Conservation (phyloP, 1,140 invertebrate species). For the Ips typographus region DNA sequence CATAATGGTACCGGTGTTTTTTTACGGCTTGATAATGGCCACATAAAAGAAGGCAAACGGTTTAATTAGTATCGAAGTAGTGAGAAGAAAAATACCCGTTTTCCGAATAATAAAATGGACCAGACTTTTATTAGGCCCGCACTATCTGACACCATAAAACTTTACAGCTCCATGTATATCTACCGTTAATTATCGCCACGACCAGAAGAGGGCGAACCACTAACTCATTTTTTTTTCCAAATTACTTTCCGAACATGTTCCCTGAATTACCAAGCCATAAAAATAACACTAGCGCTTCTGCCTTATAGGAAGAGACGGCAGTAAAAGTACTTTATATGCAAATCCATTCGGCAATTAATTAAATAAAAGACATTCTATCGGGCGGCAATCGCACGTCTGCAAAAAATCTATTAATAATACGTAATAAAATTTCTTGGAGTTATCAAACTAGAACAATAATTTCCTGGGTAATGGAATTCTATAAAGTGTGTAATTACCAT, state of each 20-base stretch:
- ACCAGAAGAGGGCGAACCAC: not conserved
- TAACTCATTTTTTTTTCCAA: not conserved
- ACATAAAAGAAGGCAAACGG: not conserved
- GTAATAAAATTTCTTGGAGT: constrained; percentile 22
- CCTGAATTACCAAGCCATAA: constrained; percentile 8
- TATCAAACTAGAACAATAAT: constrained; percentile 29
- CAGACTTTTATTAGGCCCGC: not conserved
- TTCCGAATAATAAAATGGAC: not conserved
- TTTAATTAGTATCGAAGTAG: not conserved
- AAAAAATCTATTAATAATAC: constrained; percentile 18
- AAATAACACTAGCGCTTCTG: constrained; percentile 3
- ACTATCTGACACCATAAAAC: constrained; percentile 1
- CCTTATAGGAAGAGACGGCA: not conserved
- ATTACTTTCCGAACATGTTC: constrained; percentile 1
- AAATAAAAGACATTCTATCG: constrained; percentile 17
- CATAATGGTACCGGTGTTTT: not conserved
- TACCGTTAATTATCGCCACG: too few relatives aligned
- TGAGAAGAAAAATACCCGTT: not conserved
- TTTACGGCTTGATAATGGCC: not conserved
- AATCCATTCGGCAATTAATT: constrained; percentile 19
- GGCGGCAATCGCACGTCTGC: constrained; percentile 2
- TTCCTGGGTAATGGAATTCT: constrained; percentile 26
- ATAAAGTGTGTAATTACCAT: constrained; percentile 29
- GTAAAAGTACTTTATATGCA: constrained; percentile 23
- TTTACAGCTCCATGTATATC: too few relatives aligned